Percentiles rank a stretch among this genome's conserved stretches.
Evolutionary conservation across 2,888 invertebrate species (phyloP).

Genomic region (Stenolophus ochropezus): DNA sequence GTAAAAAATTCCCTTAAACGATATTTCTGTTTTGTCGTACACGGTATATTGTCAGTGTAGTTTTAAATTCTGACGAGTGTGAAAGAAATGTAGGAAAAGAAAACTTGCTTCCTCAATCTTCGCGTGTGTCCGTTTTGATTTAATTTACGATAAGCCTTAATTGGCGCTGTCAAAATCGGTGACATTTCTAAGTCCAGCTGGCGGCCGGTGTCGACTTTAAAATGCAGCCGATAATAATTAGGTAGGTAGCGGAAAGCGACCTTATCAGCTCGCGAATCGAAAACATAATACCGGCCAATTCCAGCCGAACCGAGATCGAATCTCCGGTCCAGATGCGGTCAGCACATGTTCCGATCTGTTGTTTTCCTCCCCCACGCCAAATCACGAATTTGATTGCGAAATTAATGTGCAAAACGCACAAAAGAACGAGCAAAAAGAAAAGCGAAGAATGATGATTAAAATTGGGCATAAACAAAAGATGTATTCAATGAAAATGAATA

Average conservation of each 20-base stretch:
- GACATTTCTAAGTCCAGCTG: slow-evolving; percentile 25
- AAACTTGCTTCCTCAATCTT: too few relatives aligned
- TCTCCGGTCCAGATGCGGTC: background rate
- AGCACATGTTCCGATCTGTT: background rate
- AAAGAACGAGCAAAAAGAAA: background rate
- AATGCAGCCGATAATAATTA: slow-evolving; percentile 39
- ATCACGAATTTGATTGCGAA: background rate
- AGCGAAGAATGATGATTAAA: background rate
- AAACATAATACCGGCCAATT: slow-evolving; percentile 28
- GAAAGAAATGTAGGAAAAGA: too few relatives aligned
- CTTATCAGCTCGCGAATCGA: slow-evolving; percentile 27
- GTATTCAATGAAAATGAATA: background rate
- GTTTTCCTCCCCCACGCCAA: background rate
- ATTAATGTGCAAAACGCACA: background rate
- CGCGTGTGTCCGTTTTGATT: background rate
- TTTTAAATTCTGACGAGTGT: too few relatives aligned
- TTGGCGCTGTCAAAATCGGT: slow-evolving; percentile 26
- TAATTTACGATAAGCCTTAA: slow-evolving; percentile 34
- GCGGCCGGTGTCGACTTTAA: background rate
- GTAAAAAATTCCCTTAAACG: too few relatives aligned
- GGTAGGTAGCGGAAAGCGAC: background rate
- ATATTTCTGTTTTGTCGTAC: too few relatives aligned
- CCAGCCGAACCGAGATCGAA: slow-evolving; percentile 1
- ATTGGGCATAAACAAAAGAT: background rate
- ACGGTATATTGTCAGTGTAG: too few relatives aligned